Evolutionary conservation across 2,888 invertebrate genomes (phyloP).

Genomic region (Anaspis maculata): DNA sequence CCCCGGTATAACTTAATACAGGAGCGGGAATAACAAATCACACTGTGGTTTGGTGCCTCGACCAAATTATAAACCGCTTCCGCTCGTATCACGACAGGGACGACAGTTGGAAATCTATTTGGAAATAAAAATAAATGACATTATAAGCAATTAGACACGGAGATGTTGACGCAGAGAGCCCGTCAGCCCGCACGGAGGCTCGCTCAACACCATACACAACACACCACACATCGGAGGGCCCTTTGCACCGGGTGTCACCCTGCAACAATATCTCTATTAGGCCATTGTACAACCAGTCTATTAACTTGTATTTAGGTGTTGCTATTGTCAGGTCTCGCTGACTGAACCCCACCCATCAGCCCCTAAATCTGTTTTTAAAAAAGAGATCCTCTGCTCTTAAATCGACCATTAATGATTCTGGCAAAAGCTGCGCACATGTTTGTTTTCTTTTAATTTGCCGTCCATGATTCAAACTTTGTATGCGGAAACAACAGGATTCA

Average conservation of each 20-base stretch:
- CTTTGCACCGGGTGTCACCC: slow-evolving; percentile 29
- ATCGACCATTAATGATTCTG: no score
- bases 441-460: no score
- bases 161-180: slow-evolving; percentile 11
- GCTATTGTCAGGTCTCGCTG: slow-evolving; percentile 18
- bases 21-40: no score
- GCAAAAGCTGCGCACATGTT: no score
- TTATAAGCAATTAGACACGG: slow-evolving; percentile 14
- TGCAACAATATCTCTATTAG: slow-evolving; percentile 40
- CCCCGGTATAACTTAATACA: no score
- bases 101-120: slow-evolving; percentile 12
- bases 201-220: no score
- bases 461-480: no score
- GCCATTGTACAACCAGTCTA: slow-evolving; percentile 35
- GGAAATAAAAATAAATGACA: slow-evolving; percentile 14
- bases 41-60: no score
- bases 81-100: no score
- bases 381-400: no score
- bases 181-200: slow-evolving; percentile 5
- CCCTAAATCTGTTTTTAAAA: slow-evolving; percentile 9
- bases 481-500: no score
- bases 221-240: slow-evolving; percentile 6
- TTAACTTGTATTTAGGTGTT: slow-evolving; percentile 39
- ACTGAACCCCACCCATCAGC: slow-evolving; percentile 8
- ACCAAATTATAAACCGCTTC: no score